These are phyloP conservation scores for Falco punctatus DNA, from an alignment of 2,113 vertebrate species.

Conservation along the genomic window DNA sequence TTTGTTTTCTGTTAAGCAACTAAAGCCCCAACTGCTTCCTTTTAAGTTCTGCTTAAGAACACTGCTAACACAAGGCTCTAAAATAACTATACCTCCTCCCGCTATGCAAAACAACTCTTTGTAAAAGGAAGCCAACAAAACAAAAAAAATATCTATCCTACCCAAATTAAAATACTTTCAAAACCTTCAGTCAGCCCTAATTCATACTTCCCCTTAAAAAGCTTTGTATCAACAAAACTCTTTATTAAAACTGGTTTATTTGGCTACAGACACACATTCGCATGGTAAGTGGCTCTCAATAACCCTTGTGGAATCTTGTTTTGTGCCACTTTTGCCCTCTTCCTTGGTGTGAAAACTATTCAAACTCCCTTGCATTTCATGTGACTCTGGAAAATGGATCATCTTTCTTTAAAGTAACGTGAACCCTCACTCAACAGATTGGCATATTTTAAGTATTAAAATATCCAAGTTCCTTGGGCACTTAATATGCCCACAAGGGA, in stretches of 20 bases:
- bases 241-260: not conserved
- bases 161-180: not conserved
- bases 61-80: not conserved
- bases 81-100: not conserved
- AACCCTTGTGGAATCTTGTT: not conserved
- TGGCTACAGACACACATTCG: not conserved
- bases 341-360: not conserved
- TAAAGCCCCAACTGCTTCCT: not conserved
- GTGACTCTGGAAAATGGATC: not conserved
- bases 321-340: not conserved
- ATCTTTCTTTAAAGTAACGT: not conserved
- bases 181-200: not conserved
- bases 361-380: not conserved
- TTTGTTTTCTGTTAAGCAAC: not conserved
- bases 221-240: not conserved
- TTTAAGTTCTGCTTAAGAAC: not conserved
- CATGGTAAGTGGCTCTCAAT: not conserved
- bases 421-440: not conserved
- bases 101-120: not conserved
- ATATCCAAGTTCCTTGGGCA: not conserved
- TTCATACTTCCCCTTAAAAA: not conserved
- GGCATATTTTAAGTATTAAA: not conserved
- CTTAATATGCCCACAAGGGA: not conserved
- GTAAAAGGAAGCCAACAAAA: not conserved
- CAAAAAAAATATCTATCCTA: not conserved